A percentile compares a stretch with the other conserved stretches of the same genome.
Conservation (phyloP, 2,113 vertebrate species). For the Cinclus mexicanus region DNA sequence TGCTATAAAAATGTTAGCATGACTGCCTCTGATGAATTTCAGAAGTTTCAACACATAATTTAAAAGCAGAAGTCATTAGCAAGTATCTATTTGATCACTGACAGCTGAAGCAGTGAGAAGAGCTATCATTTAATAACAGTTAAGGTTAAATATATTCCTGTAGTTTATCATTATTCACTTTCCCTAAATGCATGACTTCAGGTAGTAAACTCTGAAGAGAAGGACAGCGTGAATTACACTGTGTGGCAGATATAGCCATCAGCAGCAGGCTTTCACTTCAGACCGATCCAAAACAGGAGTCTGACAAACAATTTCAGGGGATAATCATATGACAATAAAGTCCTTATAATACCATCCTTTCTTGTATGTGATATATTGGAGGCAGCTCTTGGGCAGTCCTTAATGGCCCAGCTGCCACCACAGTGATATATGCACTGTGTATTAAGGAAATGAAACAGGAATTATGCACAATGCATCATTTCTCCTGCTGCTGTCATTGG, state of each 20-base stretch:
- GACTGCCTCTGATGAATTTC: conserved; percentile 7
- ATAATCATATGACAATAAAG: conserved; percentile 16
- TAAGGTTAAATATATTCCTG: conserved; percentile 40
- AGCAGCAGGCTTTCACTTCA: background rate
- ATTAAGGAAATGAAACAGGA: conserved; percentile 40
- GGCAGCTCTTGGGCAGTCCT: background rate
- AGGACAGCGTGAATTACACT: background rate
- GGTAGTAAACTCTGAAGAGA: background rate
- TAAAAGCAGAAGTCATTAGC: conserved; percentile 15
- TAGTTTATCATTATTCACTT: conserved; percentile 4
- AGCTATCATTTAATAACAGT: conserved; percentile 22
- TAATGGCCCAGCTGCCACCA: background rate
- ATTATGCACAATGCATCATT: background rate
- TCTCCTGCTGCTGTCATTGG: background rate
- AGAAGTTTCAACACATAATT: background rate
- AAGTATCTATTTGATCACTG: conserved; percentile 11
- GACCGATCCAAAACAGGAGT: background rate
- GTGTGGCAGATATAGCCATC: background rate
- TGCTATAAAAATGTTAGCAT: background rate
- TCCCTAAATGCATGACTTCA: background rate
- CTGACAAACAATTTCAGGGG: conserved; percentile 21
- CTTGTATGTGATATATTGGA: background rate
- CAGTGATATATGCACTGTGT: conserved; percentile 8
- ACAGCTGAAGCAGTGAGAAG: conserved; percentile 17
- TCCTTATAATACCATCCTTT: conserved; percentile 12